These are phyloP conservation scores for Todus mexicanus DNA, from an alignment of 2,797 vertebrate genomes.

Conservation along the genomic window DNA sequence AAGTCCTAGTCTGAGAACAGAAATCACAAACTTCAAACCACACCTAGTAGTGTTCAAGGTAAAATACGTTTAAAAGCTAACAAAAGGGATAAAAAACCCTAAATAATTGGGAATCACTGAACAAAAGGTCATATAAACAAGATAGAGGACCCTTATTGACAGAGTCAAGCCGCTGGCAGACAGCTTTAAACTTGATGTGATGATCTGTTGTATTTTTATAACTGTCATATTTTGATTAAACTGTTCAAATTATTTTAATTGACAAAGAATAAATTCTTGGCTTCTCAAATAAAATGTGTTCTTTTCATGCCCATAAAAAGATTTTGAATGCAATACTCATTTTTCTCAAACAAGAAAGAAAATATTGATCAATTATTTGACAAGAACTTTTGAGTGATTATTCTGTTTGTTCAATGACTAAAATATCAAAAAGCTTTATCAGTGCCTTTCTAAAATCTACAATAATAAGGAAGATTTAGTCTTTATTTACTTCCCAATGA, in stretches of 20 bases:
- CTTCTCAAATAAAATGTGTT: not conserved
- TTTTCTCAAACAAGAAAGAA: not conserved
- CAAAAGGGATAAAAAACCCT: not conserved
- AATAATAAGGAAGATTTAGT: not conserved
- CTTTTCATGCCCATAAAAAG: not conserved
- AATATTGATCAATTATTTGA: not conserved
- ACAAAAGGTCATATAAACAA: not conserved
- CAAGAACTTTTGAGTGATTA: not conserved
- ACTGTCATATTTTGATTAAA: not conserved
- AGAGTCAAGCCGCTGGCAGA: not conserved
- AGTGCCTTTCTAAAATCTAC: not conserved
- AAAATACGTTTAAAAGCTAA: not conserved
- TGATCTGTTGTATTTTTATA: not conserved
- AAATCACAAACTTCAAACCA: not conserved
- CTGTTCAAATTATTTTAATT: not conserved
- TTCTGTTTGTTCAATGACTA: not conserved
- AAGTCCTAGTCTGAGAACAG: not conserved
- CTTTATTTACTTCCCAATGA: not conserved
- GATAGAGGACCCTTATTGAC: not conserved
- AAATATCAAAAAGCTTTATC: not conserved
- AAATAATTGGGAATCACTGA: not conserved
- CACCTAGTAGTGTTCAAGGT: not conserved
- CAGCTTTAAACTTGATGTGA: not conserved
- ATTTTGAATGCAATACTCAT: not conserved
- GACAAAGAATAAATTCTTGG: not conserved